These are phyloP conservation scores for Spongia lamella DNA, from an alignment of 37 sponge, comb jelly and placozoan genomes.

Conservation along the genomic window DNA sequence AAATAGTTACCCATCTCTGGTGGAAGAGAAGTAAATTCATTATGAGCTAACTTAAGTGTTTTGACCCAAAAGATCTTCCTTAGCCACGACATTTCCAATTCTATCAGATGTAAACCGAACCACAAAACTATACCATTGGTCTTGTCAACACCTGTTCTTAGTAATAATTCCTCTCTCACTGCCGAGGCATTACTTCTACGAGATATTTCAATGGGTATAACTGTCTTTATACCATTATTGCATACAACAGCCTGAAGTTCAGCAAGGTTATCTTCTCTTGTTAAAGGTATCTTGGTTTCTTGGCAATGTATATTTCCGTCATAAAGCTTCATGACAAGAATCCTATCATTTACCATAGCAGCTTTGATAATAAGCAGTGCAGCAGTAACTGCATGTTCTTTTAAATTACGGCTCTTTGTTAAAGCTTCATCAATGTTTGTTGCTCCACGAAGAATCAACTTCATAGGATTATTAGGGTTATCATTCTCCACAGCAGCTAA, in stretches of 20 bases:
- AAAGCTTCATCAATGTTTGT: constrained; percentile 45
- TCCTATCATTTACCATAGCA: constrained; percentile 35
- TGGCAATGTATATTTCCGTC: no score
- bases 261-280: no score
- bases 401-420: constrained; percentile 14
- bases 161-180: constrained; percentile 66
- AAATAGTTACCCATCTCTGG: constrained; percentile 66
- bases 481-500: constrained; percentile 50
- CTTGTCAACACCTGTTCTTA: constrained; percentile 70
- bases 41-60: constrained; percentile 57
- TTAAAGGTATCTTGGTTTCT: no score
- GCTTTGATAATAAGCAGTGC: constrained; percentile 67
- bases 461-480: constrained; percentile 59
- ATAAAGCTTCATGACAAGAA: constrained; percentile 63
- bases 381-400: constrained; percentile 45
- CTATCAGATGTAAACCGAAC: constrained; percentile 69
- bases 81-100: constrained; percentile 67
- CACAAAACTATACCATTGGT: constrained; percentile 62
- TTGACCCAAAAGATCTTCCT: constrained; percentile 75
- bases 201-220: constrained; percentile 81
- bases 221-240: no score
- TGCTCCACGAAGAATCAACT: constrained; percentile 65
- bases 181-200: constrained; percentile 25
- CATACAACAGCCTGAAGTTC: no score
- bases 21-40: constrained; percentile 66